Percentiles rank a stretch among this genome's conserved stretches.
phyloP scores from a whole-genome alignment of 2,888 invertebrate species.

The Ormyrus thymus region DNA sequence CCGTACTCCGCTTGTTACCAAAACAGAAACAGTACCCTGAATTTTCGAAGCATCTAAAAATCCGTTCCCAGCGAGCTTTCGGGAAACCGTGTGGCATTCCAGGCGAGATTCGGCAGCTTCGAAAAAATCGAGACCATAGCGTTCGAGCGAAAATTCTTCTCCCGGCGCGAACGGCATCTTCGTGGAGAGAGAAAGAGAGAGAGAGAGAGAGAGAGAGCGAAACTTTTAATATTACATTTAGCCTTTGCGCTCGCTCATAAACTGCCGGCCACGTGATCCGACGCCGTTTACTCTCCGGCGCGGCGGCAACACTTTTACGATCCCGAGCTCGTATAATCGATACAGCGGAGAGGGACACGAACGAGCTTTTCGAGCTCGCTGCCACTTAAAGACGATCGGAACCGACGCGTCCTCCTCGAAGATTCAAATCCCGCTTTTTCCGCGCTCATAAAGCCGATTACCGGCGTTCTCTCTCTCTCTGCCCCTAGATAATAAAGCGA shows the following conservation, averaged over 20 bases:
- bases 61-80: too few species aligned
- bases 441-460: conserved; percentile 35
- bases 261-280: conserved; percentile 65
- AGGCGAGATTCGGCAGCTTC: neutral
- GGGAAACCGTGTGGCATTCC: too few species aligned
- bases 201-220: neutral
- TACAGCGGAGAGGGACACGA: too few species aligned
- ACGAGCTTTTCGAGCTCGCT: too few species aligned
- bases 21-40: too few species aligned
- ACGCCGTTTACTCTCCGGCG: conserved; percentile 62
- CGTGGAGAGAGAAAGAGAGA: too few species aligned
- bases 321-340: conserved; percentile 63
- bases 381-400: conserved; percentile 7
- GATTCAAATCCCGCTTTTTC: neutral
- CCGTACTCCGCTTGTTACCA: too few species aligned
- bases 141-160: too few species aligned
- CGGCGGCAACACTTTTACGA: conserved; percentile 62
- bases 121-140: neutral
- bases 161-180: too few species aligned
- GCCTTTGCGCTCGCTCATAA: conserved; percentile 59
- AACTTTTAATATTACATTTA: conserved; percentile 64
- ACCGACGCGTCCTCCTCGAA: neutral
- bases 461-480: neutral
- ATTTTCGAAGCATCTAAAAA: too few species aligned
- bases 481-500: conserved; percentile 40